These are phyloP conservation scores for Mesorhabditis sp. DNA, from an alignment of 2,888 invertebrate genomes.

Conservation along the genomic window DNA sequence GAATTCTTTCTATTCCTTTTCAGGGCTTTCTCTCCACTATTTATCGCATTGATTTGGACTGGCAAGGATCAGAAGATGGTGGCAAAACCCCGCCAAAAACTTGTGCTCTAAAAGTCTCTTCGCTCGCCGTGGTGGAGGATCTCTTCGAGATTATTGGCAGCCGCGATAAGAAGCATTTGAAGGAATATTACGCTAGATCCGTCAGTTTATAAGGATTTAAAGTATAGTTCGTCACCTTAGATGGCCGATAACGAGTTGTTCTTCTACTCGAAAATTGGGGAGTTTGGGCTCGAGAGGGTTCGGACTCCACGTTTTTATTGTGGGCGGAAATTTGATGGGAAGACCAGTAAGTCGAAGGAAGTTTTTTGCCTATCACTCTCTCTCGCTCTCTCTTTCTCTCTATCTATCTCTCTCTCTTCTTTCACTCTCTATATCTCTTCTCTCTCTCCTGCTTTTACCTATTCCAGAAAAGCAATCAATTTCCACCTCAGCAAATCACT, in stretches of 20 bases:
- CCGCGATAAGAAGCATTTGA: not conserved
- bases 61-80: not conserved
- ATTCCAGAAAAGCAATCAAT: too few relatives aligned
- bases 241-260: not conserved
- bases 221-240: not conserved
- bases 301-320: not conserved
- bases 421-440: too few relatives aligned
- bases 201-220: not conserved
- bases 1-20: conserved; percentile 1
- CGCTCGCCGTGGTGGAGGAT: not conserved
- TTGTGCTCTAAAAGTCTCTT: not conserved
- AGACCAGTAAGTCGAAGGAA: not conserved
- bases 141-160: conserved; percentile 2
- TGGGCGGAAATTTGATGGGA: too few relatives aligned
- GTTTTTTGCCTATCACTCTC: not conserved
- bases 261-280: not conserved
- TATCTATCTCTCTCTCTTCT: too few relatives aligned
- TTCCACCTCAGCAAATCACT: too few relatives aligned
- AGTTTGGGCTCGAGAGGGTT: not conserved
- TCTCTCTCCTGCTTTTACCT: too few relatives aligned
- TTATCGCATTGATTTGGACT: not conserved
- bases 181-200: not conserved
- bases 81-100: not conserved
- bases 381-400: too few relatives aligned
- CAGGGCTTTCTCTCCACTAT: not conserved